Percentiles rank a stretch among this genome's conserved stretches.
phyloP scores from a whole-genome alignment of 2,888 invertebrate species.

The Elegia similella region DNA sequence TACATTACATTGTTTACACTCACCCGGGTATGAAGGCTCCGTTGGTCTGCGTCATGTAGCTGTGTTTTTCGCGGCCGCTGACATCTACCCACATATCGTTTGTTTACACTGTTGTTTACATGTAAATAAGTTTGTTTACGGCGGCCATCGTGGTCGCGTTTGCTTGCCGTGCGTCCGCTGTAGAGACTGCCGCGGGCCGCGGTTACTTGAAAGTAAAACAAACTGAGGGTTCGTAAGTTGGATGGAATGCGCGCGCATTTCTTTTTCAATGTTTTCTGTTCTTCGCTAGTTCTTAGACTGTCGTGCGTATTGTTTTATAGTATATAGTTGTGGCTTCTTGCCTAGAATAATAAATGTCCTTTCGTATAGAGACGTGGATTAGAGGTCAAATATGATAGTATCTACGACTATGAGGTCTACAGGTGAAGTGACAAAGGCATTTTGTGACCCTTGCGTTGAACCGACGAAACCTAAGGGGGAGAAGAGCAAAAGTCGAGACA shows the following conservation, averaged over 20 bases:
- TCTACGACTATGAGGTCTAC: too few relatives aligned
- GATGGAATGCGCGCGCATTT: conserved; percentile 49
- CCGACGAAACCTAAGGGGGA: too few relatives aligned
- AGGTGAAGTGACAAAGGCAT: too few relatives aligned
- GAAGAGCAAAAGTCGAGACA: too few relatives aligned
- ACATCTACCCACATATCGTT: conserved; percentile 81
- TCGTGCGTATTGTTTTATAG: too few relatives aligned
- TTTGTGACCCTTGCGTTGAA: too few relatives aligned
- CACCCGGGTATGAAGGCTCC: conserved; percentile 86
- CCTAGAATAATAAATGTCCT: too few relatives aligned
- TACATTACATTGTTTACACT: conserved; percentile 39
- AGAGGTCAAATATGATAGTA: too few relatives aligned
- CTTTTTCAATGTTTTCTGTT: background rate
- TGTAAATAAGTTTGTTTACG: conserved; percentile 33
- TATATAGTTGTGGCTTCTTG: too few relatives aligned
- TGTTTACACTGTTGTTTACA: conserved; percentile 30
- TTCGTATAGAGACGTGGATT: too few relatives aligned
- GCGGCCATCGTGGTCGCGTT: conserved; percentile 52
- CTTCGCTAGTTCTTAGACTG: too few relatives aligned
- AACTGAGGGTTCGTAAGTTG: background rate
- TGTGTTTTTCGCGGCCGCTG: conserved; percentile 80
- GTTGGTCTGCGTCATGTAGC: conserved; percentile 81
- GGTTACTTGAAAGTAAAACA: conserved; percentile 45
- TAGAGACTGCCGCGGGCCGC: conserved; percentile 50
- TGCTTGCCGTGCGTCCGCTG: conserved; percentile 48